These are phyloP conservation scores for Drosophila mauritiana DNA, from an alignment of 1,140 invertebrate genomes.

Conservation along the genomic window DNA sequence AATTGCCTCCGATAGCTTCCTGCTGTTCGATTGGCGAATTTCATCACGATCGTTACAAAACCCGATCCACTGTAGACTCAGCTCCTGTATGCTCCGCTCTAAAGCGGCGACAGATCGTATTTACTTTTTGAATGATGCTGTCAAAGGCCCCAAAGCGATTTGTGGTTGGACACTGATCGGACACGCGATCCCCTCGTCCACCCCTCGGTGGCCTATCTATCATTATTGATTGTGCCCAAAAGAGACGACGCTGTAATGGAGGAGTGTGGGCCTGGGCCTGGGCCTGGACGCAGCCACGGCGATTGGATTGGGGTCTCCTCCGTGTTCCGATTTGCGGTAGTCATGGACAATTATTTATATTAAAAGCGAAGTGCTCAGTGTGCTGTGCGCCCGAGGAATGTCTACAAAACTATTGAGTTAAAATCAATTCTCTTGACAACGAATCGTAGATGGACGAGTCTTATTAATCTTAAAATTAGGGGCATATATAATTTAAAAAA, in stretches of 20 bases:
- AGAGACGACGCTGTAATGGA: constrained; percentile 46
- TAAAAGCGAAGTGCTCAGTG: constrained; percentile 39
- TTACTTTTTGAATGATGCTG: constrained; percentile 78
- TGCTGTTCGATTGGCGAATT: constrained; percentile 40
- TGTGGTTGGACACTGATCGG: constrained; percentile 76
- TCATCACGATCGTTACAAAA: constrained; percentile 42
- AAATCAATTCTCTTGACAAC: neutral
- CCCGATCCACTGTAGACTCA: constrained; percentile 36
- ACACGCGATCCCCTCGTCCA: constrained; percentile 35
- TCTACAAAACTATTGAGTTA: neutral
- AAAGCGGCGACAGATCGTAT: constrained; percentile 49
- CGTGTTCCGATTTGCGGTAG: constrained; percentile 43
- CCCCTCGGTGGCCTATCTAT: constrained; percentile 56
- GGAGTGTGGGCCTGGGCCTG: constrained; percentile 1
- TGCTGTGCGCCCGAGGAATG: constrained; percentile 9
- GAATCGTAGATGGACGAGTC: no score
- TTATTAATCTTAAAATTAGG: no score
- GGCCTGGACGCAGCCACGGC: neutral
- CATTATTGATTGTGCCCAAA: constrained; percentile 79
- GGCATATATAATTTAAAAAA: neutral
- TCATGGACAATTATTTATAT: constrained; percentile 72
- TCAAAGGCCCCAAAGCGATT: constrained; percentile 79
- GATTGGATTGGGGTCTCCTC: constrained; percentile 26
- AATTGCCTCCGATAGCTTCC: constrained; percentile 22
- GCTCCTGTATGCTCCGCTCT: constrained; percentile 11